Evolutionary conservation across 2,888 invertebrate species (phyloP).

Genomic region (Furcula furcula): DNA sequence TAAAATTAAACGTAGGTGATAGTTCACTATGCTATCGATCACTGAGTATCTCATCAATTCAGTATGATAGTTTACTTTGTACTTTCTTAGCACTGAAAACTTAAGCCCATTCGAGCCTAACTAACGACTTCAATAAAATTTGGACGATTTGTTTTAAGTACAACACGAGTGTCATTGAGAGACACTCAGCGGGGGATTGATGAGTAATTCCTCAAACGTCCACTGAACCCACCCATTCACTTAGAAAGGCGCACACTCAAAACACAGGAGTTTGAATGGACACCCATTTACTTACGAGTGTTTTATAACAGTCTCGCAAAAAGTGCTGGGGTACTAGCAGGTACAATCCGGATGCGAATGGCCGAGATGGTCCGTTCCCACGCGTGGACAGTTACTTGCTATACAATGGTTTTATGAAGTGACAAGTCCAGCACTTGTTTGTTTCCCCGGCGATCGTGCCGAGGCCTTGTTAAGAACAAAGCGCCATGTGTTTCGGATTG

Average conservation of each 20-base stretch:
- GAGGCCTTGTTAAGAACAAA: conserved; percentile 52
- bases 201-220: conserved; percentile 38
- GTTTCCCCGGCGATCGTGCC: conserved; percentile 50
- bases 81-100: too few relatives aligned
- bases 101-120: not conserved
- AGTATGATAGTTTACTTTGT: too few relatives aligned
- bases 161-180: conserved; percentile 35
- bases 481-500: conserved; percentile 57
- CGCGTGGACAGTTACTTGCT: conserved; percentile 54
- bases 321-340: conserved; percentile 44
- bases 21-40: too few relatives aligned
- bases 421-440: conserved; percentile 61
- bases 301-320: conserved; percentile 64
- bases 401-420: conserved; percentile 66
- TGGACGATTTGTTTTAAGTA: conserved; percentile 32
- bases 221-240: conserved; percentile 16
- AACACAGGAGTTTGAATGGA: conserved; percentile 50
- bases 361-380: conserved; percentile 55
- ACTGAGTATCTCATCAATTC: too few relatives aligned
- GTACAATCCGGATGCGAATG: conserved; percentile 76
- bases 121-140: conserved; percentile 27
- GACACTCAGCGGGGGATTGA: conserved; percentile 22
- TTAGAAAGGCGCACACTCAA: conserved; percentile 40
- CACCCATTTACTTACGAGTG: conserved; percentile 65
- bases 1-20: too few relatives aligned